These are phyloP conservation scores for Heterodera schachtii DNA, from an alignment of 1,140 invertebrate species.

Conservation along the genomic window DNA sequence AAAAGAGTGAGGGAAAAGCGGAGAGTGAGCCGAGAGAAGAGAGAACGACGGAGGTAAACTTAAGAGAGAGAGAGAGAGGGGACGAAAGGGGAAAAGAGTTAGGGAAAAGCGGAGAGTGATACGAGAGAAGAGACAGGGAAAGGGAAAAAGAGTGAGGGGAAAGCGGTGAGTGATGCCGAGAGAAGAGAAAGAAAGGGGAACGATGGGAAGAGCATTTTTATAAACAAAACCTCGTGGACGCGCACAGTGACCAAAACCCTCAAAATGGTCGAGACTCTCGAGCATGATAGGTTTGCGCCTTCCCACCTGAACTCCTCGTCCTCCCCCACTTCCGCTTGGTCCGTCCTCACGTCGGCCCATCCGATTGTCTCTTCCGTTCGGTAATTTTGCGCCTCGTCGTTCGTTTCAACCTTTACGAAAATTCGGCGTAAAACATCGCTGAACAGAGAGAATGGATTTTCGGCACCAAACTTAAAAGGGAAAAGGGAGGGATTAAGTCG, in stretches of 20 bases:
- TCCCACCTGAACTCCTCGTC: constrained; percentile 25
- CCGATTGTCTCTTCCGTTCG: constrained; percentile 10
- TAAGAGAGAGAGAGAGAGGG: neutral
- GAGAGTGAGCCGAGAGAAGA: neutral
- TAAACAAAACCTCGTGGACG: neutral
- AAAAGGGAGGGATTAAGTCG: neutral
- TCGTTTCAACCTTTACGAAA: constrained; percentile 12
- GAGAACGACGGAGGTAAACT: neutral
- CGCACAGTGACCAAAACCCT: constrained; percentile 20
- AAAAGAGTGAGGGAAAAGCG: neutral
- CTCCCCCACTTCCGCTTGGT: constrained; percentile 5
- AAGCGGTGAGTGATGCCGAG: too few species aligned
- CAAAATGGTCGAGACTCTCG: neutral
- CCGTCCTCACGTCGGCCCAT: constrained; percentile 13
- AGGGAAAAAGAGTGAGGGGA: too few species aligned
- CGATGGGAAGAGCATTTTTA: neutral
- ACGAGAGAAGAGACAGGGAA: neutral
- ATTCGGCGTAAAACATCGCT: constrained; percentile 3
- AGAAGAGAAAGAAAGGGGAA: neutral
- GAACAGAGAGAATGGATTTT: constrained; percentile 27
- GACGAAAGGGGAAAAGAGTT: neutral
- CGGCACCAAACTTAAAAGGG: constrained; percentile 2
- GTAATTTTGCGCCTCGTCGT: constrained; percentile 1
- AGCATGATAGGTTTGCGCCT: neutral
- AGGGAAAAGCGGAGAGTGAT: neutral